These are phyloP conservation scores for Nanger granti DNA, from an alignment of 2,113 vertebrate species.

Conservation along the genomic window DNA sequence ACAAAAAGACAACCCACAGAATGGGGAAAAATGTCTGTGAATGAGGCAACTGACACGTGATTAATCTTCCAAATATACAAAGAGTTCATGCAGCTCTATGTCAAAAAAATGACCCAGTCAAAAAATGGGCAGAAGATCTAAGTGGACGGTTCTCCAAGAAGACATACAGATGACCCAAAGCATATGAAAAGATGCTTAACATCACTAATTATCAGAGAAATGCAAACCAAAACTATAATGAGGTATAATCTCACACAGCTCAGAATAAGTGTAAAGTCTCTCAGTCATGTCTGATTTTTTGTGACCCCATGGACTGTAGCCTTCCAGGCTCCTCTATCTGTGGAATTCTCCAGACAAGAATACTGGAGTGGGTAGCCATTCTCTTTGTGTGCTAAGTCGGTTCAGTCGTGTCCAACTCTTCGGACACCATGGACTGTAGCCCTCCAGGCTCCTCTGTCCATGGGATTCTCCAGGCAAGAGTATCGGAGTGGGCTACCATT, in stretches of 20 bases:
- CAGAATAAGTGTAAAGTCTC: not conserved
- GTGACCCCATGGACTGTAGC: not conserved
- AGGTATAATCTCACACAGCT: not conserved
- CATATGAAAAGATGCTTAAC: not conserved
- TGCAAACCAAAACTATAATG: not conserved
- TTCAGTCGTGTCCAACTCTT: not conserved
- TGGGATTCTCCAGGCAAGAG: not conserved
- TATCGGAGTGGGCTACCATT: not conserved
- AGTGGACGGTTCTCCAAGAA: not conserved
- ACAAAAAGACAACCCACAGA: not conserved
- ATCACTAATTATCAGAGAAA: not conserved
- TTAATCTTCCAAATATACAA: not conserved
- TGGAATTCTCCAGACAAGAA: not conserved
- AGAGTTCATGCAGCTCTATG: not conserved
- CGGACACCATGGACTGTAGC: not conserved
- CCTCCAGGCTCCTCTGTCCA: not conserved
- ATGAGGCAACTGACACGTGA: not conserved
- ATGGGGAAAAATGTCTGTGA: not conserved
- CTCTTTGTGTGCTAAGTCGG: no score
- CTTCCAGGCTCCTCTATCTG: not conserved
- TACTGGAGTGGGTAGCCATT: not conserved
- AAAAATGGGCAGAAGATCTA: not conserved
- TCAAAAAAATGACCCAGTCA: not conserved
- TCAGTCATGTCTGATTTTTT: not conserved
- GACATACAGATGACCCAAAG: not conserved